phyloP scores from a whole-genome alignment of 2,888 invertebrate species.

The Malthinus flaveolus region DNA sequence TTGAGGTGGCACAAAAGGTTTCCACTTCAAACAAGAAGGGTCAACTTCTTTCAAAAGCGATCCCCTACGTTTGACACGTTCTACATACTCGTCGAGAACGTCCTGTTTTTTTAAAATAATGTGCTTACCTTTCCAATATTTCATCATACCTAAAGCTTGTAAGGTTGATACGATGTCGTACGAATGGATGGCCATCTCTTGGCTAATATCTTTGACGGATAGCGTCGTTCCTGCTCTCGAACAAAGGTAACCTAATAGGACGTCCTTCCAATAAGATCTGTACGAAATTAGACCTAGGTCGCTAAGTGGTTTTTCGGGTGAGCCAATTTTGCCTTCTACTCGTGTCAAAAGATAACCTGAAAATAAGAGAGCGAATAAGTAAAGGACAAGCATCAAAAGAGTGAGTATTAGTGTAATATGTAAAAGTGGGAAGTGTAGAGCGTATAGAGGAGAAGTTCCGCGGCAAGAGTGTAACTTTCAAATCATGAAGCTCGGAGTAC shows the following conservation, averaged over 20 bases:
- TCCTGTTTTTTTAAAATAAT: slow-evolving; percentile 94
- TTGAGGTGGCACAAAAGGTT: slow-evolving; percentile 70
- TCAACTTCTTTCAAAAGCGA: slow-evolving; percentile 85
- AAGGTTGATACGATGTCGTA: slow-evolving; percentile 98
- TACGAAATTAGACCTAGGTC: slow-evolving; percentile 97
- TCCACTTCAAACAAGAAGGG: slow-evolving; percentile 85
- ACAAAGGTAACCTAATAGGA: slow-evolving; percentile 87
- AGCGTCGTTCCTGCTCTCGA: slow-evolving; percentile 86
- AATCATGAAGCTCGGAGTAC: too few species aligned
- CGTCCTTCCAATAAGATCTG: slow-evolving; percentile 98
- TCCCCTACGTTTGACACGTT: slow-evolving; percentile 76
- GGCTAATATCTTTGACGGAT: slow-evolving; percentile 86
- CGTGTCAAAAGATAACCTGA: slow-evolving; percentile 94
- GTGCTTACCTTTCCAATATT: slow-evolving; percentile 99
- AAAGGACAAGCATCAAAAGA: too few species aligned
- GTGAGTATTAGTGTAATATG: too few species aligned
- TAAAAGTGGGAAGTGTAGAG: too few species aligned
- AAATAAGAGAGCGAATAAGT: too few species aligned
- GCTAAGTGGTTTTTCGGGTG: slow-evolving; percentile 97
- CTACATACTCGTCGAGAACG: slow-evolving; percentile 89
- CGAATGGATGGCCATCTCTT: slow-evolving; percentile 94
- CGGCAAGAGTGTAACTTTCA: too few species aligned
- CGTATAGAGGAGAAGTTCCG: too few species aligned
- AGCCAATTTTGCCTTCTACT: slow-evolving; percentile 97
- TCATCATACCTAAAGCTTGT: slow-evolving; percentile 95